Conservation (phyloP, 2,888 invertebrate species). For the Sthenelais limicola region DNA sequence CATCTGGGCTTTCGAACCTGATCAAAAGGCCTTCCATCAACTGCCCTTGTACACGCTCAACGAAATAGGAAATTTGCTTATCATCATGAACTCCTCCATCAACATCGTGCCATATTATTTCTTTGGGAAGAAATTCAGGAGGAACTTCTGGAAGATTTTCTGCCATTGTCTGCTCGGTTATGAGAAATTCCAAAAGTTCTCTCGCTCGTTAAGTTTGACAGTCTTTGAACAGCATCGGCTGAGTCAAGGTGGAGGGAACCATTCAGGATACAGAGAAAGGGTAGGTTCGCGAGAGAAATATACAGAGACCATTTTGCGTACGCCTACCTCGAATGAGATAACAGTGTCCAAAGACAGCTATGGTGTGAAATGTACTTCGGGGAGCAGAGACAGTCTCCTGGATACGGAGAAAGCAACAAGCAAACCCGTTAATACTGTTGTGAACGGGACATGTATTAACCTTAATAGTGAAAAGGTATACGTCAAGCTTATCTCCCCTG, state of each 20-base stretch:
- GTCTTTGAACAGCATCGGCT: constrained; percentile 26
- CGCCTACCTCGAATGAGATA: too few relatives aligned
- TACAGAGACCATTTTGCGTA: too few relatives aligned
- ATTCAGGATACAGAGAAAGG: too few relatives aligned
- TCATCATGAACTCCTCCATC: constrained; percentile 70
- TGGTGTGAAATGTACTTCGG: too few relatives aligned
- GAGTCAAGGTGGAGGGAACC: constrained; percentile 16
- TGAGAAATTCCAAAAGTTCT: constrained; percentile 40
- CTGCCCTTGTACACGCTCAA: constrained; percentile 62
- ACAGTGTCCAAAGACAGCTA: too few relatives aligned
- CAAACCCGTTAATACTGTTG: too few relatives aligned
- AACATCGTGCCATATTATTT: constrained; percentile 73
- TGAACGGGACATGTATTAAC: too few relatives aligned
- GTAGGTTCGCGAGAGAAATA: too few relatives aligned
- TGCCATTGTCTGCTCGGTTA: constrained; percentile 61
- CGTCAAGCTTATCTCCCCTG: too few relatives aligned
- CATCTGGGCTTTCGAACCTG: constrained; percentile 66
- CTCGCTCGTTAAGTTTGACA: constrained; percentile 44
- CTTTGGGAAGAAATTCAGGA: constrained; percentile 69
- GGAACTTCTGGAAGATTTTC: constrained; percentile 68
- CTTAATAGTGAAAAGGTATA: too few relatives aligned
- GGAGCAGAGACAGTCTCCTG: too few relatives aligned
- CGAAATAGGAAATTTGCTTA: constrained; percentile 70
- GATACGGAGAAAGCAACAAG: too few relatives aligned
- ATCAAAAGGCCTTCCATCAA: constrained; percentile 42